Evolutionary conservation across 2,888 invertebrate genomes (phyloP).

Genomic region (Tuta absoluta): DNA sequence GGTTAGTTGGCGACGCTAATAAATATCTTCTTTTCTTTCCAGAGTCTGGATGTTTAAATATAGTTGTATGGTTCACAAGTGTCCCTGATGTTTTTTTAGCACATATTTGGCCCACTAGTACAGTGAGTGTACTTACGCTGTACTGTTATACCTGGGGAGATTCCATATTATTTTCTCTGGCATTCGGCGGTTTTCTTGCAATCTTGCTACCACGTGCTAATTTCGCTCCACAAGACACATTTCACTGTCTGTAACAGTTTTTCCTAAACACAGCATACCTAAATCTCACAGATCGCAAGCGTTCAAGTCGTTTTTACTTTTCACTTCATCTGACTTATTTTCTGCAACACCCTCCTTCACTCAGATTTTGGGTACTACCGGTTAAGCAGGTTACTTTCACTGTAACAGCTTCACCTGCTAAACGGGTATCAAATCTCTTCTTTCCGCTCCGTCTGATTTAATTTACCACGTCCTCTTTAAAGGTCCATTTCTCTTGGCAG

Average conservation of each 20-base stretch:
- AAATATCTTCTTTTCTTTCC: not conserved
- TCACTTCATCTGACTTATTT: not conserved
- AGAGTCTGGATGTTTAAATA: not conserved
- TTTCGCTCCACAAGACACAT: constrained; percentile 3
- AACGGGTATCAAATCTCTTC: not conserved
- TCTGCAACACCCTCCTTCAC: not conserved
- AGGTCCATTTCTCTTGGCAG: not conserved
- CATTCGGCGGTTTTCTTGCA: not conserved
- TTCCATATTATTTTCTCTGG: not conserved
- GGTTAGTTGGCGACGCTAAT: constrained; percentile 5
- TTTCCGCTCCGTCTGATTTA: not conserved
- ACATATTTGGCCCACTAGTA: not conserved
- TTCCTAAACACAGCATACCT: not conserved
- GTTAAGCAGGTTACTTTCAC: not conserved
- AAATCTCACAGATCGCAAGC: not conserved
- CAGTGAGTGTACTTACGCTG: not conserved
- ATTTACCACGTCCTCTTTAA: not conserved
- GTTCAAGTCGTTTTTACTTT: not conserved
- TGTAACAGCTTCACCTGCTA: not conserved
- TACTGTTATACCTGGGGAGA: not conserved
- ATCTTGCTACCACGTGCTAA: not conserved
- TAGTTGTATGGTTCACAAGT: constrained; percentile 1
- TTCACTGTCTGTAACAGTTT: constrained; percentile 1
- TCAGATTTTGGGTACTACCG: not conserved
- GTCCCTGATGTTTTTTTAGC: constrained; percentile 2